phyloP scores from a whole-genome alignment of 1,140 invertebrate genomes.

The Drosophila orosa region DNA sequence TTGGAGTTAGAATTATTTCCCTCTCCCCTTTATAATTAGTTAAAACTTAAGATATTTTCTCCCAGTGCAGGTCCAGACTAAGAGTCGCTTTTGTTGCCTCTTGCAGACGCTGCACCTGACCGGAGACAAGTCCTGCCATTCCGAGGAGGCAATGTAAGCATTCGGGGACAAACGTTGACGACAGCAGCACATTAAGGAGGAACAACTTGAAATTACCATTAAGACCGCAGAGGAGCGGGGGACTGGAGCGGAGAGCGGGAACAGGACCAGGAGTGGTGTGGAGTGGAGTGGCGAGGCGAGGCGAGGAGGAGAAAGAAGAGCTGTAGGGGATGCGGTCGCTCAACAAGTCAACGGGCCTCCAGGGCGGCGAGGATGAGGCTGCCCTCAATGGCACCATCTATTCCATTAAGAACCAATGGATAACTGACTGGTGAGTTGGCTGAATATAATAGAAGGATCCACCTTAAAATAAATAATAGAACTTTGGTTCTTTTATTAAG shows the following conservation, averaged over 20 bases:
- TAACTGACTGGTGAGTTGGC: constrained; percentile 88
- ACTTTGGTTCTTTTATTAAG: neutral
- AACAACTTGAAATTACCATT: constrained; percentile 60
- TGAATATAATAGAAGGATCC: neutral
- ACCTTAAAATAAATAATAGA: neutral
- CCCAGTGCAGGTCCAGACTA: constrained; percentile 3
- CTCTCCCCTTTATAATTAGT: neutral
- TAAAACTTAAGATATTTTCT: neutral
- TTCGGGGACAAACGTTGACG: constrained; percentile 23
- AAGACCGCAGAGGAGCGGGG: constrained; percentile 25
- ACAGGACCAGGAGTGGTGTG: constrained; percentile 6
- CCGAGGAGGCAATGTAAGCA: constrained; percentile 54
- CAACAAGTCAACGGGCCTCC: constrained; percentile 87
- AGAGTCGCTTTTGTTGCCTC: constrained; percentile 45
- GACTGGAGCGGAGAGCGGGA: constrained; percentile 9
- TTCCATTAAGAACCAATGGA: constrained; percentile 88
- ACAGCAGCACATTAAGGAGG: constrained; percentile 46
- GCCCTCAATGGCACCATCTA: constrained; percentile 85
- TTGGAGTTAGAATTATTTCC: neutral
- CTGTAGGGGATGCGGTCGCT: constrained; percentile 85
- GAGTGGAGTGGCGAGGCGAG: neutral
- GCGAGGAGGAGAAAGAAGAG: constrained; percentile 62
- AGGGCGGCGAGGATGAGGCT: constrained; percentile 54
- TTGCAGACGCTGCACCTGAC: constrained; percentile 69
- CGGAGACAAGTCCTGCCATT: constrained; percentile 49